Evolutionary conservation across 2,113 vertebrate species (phyloP).

Genomic region (Acrocephalus arundinaceus): DNA sequence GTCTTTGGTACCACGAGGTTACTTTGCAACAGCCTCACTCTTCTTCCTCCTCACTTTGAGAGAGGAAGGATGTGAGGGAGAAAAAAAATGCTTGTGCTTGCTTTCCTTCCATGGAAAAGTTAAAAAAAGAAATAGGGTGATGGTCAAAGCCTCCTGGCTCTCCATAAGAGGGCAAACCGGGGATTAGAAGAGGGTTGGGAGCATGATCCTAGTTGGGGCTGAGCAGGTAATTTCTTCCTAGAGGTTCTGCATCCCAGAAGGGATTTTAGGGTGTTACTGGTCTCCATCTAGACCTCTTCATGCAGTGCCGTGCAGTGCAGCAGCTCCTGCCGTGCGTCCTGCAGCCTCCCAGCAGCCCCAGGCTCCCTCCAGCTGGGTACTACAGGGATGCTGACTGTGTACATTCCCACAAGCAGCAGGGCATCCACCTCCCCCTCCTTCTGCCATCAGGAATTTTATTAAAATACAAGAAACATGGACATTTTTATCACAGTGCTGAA

Average conservation of each 20-base stretch:
- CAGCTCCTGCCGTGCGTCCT: not conserved
- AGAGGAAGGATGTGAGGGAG: not conserved
- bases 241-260: not conserved
- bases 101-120: not conserved
- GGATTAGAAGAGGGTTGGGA: not conserved
- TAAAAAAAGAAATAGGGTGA: not conserved
- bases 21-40: not conserved
- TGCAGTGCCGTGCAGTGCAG: not conserved
- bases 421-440: not conserved
- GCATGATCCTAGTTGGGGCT: no score
- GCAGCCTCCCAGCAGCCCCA: not conserved
- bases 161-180: accelerated
- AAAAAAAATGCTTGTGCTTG: not conserved
- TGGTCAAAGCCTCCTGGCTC: not conserved
- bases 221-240: not conserved
- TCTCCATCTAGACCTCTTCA: not conserved
- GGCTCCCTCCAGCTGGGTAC: not conserved
- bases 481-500: not conserved
- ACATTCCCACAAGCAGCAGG: not conserved
- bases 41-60: not conserved
- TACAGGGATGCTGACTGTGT: not conserved
- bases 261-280: not conserved
- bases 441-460: not conserved
- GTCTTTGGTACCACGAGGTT: not conserved
- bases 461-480: not conserved